Conservation (phyloP, 1,140 invertebrate species). For the Orchestia grillus region DNA sequence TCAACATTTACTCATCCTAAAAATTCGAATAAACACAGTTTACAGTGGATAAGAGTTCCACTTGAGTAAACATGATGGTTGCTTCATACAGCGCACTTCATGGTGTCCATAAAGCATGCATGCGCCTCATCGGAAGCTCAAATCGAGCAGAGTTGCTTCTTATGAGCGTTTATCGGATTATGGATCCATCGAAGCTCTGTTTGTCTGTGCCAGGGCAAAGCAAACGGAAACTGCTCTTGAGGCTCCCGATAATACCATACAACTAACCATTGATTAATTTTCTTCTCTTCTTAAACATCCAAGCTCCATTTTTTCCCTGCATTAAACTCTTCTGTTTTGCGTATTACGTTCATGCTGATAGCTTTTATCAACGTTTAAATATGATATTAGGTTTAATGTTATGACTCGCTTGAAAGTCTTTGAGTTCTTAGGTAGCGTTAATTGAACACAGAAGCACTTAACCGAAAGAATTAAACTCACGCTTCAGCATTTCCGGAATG, state of each 20-base stretch:
- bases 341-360: neutral
- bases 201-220: neutral
- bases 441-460: neutral
- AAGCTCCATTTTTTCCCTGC: neutral
- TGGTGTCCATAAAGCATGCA: neutral
- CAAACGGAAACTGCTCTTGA: neutral
- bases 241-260: neutral
- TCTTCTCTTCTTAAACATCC: neutral
- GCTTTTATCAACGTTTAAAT: neutral
- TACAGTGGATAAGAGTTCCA: neutral
- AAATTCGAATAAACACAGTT: neutral
- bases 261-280: neutral
- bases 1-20: neutral
- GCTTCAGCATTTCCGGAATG: neutral
- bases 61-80: neutral
- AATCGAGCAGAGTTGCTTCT: neutral
- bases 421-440: neutral
- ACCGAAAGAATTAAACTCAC: neutral
- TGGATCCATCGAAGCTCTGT: neutral
- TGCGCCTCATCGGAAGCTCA: neutral
- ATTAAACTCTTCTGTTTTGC: too few relatives aligned
- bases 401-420: neutral
- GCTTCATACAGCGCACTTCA: neutral
- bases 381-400: neutral
- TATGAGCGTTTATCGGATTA: neutral